Evolutionary conservation across 2,797 vertebrate genomes (phyloP).

Genomic region (Tokudaia tokunoshimensis): DNA sequence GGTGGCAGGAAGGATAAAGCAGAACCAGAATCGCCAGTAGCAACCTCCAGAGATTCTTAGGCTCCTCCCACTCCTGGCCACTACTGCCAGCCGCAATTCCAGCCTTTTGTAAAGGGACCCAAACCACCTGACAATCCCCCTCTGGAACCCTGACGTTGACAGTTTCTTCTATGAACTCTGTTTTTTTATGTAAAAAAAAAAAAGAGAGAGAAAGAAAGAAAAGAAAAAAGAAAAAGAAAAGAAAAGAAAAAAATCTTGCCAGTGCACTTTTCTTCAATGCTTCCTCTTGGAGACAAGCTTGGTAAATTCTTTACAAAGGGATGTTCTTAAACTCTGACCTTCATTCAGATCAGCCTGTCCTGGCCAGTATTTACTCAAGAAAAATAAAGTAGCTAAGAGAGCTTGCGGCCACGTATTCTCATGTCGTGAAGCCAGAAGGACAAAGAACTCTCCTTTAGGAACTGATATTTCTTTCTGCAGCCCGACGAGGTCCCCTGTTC

Average conservation of each 20-base stretch:
- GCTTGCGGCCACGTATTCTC: conserved; percentile 64
- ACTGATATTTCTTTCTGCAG: conserved; percentile 65
- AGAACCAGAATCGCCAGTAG: conserved; percentile 53
- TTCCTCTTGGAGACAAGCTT: conserved; percentile 65
- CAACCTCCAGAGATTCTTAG: conserved; percentile 43
- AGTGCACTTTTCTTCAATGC: conserved; percentile 50
- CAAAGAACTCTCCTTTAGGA: conserved; percentile 51
- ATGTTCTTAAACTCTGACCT: conserved; percentile 71
- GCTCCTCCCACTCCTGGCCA: conserved; percentile 12
- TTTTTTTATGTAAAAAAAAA: conserved; percentile 48
- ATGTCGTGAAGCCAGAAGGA: conserved; percentile 70
- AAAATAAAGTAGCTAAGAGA: conserved; percentile 71
- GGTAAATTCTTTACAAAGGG: conserved; percentile 62
- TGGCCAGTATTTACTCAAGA: conserved; percentile 37
- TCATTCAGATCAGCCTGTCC: neutral
- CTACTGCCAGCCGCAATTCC: neutral
- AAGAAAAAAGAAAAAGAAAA: neutral
- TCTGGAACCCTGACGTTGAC: neutral
- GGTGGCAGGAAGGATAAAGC: conserved; percentile 76
- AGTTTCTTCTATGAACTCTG: conserved; percentile 37
- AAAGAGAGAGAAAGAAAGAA: conserved; percentile 24
- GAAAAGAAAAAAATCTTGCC: conserved; percentile 60
- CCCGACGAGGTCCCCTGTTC: conserved; percentile 30
- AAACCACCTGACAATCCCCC: neutral
- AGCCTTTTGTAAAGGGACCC: conserved; percentile 55